Evolutionary conservation across 2,888 invertebrate genomes (phyloP), one percentile per base, ranked within the genome.

Genomic region (Melanargia galathea): DNA sequence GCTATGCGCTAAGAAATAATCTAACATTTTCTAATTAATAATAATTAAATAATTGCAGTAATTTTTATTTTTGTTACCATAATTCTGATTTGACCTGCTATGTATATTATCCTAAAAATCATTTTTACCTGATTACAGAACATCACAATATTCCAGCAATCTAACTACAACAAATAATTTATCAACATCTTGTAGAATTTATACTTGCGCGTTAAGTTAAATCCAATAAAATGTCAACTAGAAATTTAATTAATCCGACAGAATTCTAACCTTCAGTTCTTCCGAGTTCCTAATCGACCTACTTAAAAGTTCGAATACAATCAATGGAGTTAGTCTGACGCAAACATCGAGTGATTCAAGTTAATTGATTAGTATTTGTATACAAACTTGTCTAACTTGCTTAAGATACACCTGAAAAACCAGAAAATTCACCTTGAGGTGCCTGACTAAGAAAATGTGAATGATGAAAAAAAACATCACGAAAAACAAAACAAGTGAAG

Each of bases 201-300:
- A 4, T n/a, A n/a, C 40, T 1, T 4, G 11, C 2, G 10, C 1
- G 24, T n/a, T 24, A 30, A 52, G 33, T 55, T 40, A 16, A 40
- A 26, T 55, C 40, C 55, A 26, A 16, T 35, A 35, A 52, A 35
- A 40, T 40, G 40, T 55, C 55, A 55, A 16, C 43, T 26, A 11
- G 26, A 26, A 55, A 55, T 55, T 55, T 55, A 16, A 55, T 55
- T 55, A 40, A 40, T 40, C 43, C 26, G 26, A 10, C 24, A 43
- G 26, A 26, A 2, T 24, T 43, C 43, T 43, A 55, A 38, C 40
- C 24, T 43, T 40, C 43, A 55, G 22, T 59, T 49, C 16, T 38
- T 18, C 16, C 38, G 22, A 57, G 18, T 59, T 59, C 49, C 48
- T 59, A 59, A 49, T 59, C 49, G 49, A 59, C 38, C 59, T 59